Evolutionary conservation across 2,797 vertebrate species (phyloP), one percentile per base, ranked within the genome.

Genomic region (Xenentodon cancila): DNA sequence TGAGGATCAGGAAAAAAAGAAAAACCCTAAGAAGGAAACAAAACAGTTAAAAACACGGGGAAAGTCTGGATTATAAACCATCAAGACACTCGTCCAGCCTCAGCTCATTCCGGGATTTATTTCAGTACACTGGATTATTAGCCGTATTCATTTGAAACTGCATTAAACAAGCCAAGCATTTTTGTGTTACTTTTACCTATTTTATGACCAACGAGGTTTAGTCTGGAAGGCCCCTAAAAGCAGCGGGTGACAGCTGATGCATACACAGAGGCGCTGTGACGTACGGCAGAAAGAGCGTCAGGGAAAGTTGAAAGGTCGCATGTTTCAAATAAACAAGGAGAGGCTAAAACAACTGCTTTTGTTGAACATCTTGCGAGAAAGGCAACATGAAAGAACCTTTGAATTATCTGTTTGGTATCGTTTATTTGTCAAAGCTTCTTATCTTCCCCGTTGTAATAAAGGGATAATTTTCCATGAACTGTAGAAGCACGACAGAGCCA

Each of bases 171-270:
- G 68, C 75, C 68, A 0, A 72, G 50, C 71, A 64, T 88, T 89
- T 90, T 66, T 87, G 81, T 75, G 77, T 89, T 85, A 82, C 81
- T 91, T 92, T 83, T 80, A 85, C 81, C 88, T 84, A 58, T 92
- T 92, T 93, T 92, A 94, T 93, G 91, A 83, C 85, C 91, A 84
- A 81, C 76, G 82, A 89, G 88, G 91, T 93, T 93, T 93, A 92
- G 92, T 93, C 92, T 94, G 81, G 86, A 89, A 78, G 74, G 84
- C 79, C 87, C 84, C 90, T 93, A 92, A 93, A 92, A 93, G 92
- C 92, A 79, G 82, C 45, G 59, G 79, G 69, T 88, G 91, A 92
- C 90, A 88, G 89, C 62, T 77, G 86, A 91, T 58, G 84, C 90
- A 81, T 91, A 92, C 87, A 91, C 87, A 85, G 80, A 77, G 81